phyloP scores from a whole-genome alignment of 2,888 invertebrate species.

The Cheilosia variabilis region DNA sequence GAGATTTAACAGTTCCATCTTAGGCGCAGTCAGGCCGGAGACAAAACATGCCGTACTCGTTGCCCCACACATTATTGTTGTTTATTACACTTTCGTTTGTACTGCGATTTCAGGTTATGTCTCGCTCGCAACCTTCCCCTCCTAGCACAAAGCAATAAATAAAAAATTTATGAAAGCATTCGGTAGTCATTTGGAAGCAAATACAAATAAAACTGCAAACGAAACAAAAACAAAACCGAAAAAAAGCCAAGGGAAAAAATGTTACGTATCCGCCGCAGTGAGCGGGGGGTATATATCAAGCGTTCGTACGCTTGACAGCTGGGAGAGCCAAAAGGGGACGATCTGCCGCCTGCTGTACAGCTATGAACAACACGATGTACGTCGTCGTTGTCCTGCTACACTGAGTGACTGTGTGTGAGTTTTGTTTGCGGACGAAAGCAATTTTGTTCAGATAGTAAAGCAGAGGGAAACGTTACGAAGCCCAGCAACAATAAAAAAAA shows the following conservation, averaged over 20 bases:
- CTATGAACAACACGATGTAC: slow-evolving; percentile 51
- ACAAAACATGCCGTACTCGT: slow-evolving; percentile 68
- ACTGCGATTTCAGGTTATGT: neutral
- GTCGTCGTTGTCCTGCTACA: slow-evolving; percentile 13
- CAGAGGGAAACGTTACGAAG: neutral
- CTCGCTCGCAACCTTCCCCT: slow-evolving; percentile 3
- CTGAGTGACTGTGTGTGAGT: slow-evolving; percentile 10
- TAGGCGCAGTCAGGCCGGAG: slow-evolving; percentile 21
- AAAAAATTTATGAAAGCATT: slow-evolving; percentile 75
- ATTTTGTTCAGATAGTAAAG: slow-evolving; percentile 36
- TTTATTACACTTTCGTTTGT: slow-evolving; percentile 62
- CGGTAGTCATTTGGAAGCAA: slow-evolving; percentile 74
- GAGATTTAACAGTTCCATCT: neutral
- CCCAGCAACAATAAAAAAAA: neutral
- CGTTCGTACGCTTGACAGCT: slow-evolving; percentile 65
- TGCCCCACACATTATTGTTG: slow-evolving; percentile 56
- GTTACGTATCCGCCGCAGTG: slow-evolving; percentile 72
- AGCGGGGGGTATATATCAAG: slow-evolving; percentile 55
- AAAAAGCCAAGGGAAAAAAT: slow-evolving; percentile 18
- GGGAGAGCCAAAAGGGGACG: slow-evolving; percentile 25
- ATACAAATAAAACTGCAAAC: slow-evolving; percentile 69
- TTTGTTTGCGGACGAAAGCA: slow-evolving; percentile 67
- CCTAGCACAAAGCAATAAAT: slow-evolving; percentile 71
- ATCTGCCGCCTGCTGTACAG: slow-evolving; percentile 51
- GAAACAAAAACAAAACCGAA: neutral